Conservation (phyloP, 2,797 vertebrate genomes). For the Picus viridis region DNA sequence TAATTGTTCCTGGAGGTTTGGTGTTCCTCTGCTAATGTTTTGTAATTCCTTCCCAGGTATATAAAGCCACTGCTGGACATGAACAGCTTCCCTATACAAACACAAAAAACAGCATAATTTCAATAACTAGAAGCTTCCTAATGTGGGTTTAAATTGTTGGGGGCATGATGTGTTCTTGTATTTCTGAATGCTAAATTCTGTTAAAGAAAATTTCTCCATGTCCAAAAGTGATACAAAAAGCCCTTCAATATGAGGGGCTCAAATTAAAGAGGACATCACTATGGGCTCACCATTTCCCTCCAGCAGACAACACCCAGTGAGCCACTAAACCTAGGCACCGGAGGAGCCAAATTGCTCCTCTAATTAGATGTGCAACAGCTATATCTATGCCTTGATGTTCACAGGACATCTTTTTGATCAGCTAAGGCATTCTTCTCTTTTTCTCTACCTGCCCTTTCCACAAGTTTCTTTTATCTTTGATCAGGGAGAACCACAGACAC, state of each 20-base stretch:
- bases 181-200: neutral
- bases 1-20: neutral
- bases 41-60: neutral
- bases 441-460: neutral
- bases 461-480: neutral
- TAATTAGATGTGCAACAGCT: neutral
- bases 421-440: neutral
- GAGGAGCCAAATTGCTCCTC: neutral
- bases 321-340: neutral
- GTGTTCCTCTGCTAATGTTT: neutral
- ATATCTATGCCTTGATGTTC: neutral
- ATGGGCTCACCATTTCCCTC: neutral
- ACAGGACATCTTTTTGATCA: neutral
- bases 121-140: neutral
- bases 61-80: neutral
- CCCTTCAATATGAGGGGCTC: neutral
- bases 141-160: neutral
- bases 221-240: neutral
- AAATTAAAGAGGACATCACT: neutral
- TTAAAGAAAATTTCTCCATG: neutral
- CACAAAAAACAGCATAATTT: neutral
- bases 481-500: neutral
- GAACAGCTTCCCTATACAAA: neutral
- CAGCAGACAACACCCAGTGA: neutral
- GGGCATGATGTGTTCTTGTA: rapidly evolving